phyloP scores from a whole-genome alignment of 1,140 invertebrate genomes.

The Drosophila auraria region DNA sequence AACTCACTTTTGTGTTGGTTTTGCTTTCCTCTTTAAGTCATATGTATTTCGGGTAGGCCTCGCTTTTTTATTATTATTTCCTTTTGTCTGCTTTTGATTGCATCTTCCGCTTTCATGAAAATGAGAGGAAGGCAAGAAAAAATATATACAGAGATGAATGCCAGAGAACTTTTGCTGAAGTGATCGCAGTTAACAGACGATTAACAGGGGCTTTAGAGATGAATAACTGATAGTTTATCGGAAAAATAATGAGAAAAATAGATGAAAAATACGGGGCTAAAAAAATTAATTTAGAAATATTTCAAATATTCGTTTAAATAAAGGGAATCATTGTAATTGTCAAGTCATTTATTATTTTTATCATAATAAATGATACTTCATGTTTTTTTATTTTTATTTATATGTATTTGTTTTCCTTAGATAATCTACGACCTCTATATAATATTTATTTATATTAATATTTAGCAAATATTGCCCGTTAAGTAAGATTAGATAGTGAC shows the following conservation, averaged over 20 bases:
- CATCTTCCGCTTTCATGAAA: slow-evolving; percentile 48
- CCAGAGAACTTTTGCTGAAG: neutral
- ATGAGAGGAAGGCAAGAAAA: slow-evolving; percentile 17
- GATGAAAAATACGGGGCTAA: no score
- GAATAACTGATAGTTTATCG: neutral
- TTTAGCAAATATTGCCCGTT: neutral
- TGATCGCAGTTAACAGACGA: neutral
- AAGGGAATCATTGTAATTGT: no score
- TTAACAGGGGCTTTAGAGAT: neutral
- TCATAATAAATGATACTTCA: no score
- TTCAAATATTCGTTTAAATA: no score
- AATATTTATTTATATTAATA: neutral
- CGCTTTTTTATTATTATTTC: slow-evolving; percentile 38
- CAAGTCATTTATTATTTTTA: no score
- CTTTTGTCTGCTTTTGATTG: slow-evolving; percentile 53
- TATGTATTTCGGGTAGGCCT: slow-evolving; percentile 33
- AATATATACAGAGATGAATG: neutral
- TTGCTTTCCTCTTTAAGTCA: slow-evolving; percentile 17
- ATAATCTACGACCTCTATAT: neutral
- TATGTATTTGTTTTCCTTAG: neutral
- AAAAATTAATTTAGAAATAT: no score
- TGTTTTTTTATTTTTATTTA: neutral
- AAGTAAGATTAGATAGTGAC: neutral
- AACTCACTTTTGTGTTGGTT: slow-evolving; percentile 31
- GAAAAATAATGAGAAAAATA: no score